Base-by-base conservation (phyloP, 1,140 invertebrate species). In the Drosophila novamexicana region DNA sequence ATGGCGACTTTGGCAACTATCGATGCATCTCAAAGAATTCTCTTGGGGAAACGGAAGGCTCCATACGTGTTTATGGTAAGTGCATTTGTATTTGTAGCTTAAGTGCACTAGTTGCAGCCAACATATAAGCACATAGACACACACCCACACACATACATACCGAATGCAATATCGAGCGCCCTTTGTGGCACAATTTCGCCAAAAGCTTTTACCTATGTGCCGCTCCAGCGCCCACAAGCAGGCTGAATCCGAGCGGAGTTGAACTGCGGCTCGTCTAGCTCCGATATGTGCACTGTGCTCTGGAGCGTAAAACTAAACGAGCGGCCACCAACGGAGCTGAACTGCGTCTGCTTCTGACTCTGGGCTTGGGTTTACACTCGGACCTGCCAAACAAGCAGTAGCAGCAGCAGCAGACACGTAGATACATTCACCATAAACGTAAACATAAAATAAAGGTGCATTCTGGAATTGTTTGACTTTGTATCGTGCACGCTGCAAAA, bases 1-100 rank as follows among this genome's bases (percentile, higher is more conserved):
- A 94, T 39, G 95, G 94, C 47, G 96, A 97, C 93, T 97, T 97
- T 89, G 96, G 97, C 67, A 97, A 95, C 92, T 97, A 97, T 93
- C 94, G 96, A 84, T 97, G 97, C 93, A 96, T 97, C 91, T 97
- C 97, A 62, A 98, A 98, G 93, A 99, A 98, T 93, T 97, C 96
- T 9, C 94, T 98, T n/a, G 98, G 98, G 61, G 97, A 97, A 92
- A 98, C 97, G 16, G 97, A 98, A 93, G 97, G 97, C 69, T 96
- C 96, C 45, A 98, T 99, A 92, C 94, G 97, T 92, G 94, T 99
- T 61, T 98, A 98, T 91, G 97, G 98, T 98, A 95, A 95, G 91
- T 83, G 68, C 79, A 80, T 71, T 70, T 90, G 85, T 90, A 81
- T 86, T 81, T 82, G 85, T 90, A 81, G 58, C 75, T 90, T 85